These are phyloP conservation scores for Gobius niger DNA, from an alignment of 2,113 vertebrate genomes.

Conservation along the genomic window DNA sequence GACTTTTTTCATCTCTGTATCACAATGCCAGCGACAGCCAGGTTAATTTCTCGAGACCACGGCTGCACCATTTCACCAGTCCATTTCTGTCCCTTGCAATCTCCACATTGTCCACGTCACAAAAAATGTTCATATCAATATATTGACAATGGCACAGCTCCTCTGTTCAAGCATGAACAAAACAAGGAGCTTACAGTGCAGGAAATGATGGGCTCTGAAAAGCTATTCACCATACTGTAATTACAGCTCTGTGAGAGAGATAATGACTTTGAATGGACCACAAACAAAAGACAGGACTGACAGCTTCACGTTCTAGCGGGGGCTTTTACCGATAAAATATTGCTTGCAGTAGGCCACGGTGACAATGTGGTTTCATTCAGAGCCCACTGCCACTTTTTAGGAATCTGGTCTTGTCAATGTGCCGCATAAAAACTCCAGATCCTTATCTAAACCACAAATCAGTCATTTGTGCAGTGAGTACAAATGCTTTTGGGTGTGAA, in stretches of 20 bases:
- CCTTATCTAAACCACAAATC: conserved; percentile 8
- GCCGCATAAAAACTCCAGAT: neutral
- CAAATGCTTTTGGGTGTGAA: neutral
- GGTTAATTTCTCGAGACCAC: conserved; percentile 26
- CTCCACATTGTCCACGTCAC: conserved; percentile 7
- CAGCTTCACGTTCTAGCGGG: conserved; percentile 35
- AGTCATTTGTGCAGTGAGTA: neutral
- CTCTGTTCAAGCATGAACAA: conserved; percentile 39
- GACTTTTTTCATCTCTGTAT: neutral
- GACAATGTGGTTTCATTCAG: conserved; percentile 39
- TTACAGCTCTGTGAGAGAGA: conserved; percentile 63
- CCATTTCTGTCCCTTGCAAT: conserved; percentile 22
- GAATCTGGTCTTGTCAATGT: conserved; percentile 27
- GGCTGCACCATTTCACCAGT: neutral
- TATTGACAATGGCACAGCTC: conserved; percentile 48
- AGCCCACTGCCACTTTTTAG: conserved; percentile 16
- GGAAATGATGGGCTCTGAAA: conserved; percentile 64
- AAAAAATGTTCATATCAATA: conserved; percentile 58
- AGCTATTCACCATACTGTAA: conserved; percentile 63
- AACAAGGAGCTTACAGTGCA: conserved; percentile 60
- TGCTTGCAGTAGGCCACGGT: conserved; percentile 22
- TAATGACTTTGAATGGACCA: conserved; percentile 65
- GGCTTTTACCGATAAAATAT: conserved; percentile 57
- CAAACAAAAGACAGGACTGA: conserved; percentile 62
- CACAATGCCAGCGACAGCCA: conserved; percentile 5